phyloP scores from a whole-genome alignment of 2,797 vertebrate genomes.

The Kryptopterus vitreolus region DNA sequence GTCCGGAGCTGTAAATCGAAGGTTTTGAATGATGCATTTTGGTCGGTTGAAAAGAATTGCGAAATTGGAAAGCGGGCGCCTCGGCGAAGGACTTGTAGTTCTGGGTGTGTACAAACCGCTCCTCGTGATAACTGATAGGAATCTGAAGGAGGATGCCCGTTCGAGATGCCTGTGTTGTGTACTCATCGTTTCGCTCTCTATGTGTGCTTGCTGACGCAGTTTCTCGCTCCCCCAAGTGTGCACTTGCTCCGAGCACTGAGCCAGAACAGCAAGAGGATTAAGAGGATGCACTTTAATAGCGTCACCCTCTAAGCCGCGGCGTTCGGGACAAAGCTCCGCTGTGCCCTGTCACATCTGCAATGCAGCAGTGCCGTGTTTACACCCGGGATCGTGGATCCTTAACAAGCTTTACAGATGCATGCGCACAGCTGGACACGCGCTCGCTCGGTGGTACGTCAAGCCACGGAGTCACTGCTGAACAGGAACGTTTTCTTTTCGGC shows the following conservation, averaged over 20 bases:
- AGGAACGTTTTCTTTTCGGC: not conserved
- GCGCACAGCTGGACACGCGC: constrained; percentile 21
- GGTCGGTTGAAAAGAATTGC: not conserved
- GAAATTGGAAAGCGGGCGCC: not conserved
- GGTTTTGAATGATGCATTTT: not conserved
- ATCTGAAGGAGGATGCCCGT: not conserved
- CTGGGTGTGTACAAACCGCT: not conserved
- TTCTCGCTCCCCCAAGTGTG: constrained; percentile 4
- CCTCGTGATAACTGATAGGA: not conserved
- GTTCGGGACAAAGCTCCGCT: constrained; percentile 20
- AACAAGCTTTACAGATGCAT: constrained; percentile 5
- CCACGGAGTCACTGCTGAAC: constrained; percentile 22
- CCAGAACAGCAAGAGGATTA: constrained; percentile 43
- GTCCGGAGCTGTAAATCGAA: no score
- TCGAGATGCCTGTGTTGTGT: not conserved
- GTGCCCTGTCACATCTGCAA: constrained; percentile 41
- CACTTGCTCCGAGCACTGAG: not conserved
- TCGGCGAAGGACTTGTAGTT: not conserved
- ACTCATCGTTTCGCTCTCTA: not conserved
- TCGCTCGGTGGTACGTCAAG: constrained; percentile 1
- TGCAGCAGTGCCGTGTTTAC: constrained; percentile 36
- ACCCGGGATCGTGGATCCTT: not conserved
- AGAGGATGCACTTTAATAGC: constrained; percentile 30
- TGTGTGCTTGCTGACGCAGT: not conserved
- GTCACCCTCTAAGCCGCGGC: constrained; percentile 29